These are phyloP conservation scores for Sitobion miscanthi DNA, from an alignment of 1,140 invertebrate species.

Conservation along the genomic window DNA sequence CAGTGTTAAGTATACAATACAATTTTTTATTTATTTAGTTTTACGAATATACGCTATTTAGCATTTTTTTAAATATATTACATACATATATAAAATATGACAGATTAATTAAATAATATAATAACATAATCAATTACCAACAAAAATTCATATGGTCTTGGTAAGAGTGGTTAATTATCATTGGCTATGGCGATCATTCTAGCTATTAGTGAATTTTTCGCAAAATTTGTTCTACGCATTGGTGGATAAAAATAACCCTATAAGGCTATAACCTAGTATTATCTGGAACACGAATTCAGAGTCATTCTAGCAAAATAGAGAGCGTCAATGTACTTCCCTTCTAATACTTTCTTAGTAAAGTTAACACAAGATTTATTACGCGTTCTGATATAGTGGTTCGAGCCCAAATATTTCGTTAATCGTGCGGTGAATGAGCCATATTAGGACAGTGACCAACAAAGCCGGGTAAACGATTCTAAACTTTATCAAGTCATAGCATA, in stretches of 20 bases:
- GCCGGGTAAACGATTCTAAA: no score
- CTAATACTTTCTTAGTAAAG: neutral
- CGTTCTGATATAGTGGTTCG: neutral
- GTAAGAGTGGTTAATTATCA: no score
- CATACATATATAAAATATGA: no score
- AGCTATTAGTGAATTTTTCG: neutral
- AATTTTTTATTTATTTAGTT: no score
- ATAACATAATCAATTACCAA: no score
- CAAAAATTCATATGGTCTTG: no score
- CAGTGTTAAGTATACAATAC: neutral
- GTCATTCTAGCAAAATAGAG: neutral
- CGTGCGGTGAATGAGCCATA: neutral
- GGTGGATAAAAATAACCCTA: no score
- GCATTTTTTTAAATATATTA: no score
- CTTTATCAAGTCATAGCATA: no score
- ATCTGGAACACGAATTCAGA: neutral
- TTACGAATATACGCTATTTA: no score
- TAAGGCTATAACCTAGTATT: neutral
- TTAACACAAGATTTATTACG: neutral
- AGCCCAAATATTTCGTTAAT: neutral
- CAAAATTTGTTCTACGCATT: neutral
- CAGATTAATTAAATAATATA: no score
- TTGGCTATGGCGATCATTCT: neutral
- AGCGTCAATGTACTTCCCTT: neutral
- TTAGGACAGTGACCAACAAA: no score